Evolutionary conservation across 2,797 vertebrate genomes (phyloP), one percentile per base, ranked within the genome.

Genomic region (Oryzias dopingdopingensis): DNA sequence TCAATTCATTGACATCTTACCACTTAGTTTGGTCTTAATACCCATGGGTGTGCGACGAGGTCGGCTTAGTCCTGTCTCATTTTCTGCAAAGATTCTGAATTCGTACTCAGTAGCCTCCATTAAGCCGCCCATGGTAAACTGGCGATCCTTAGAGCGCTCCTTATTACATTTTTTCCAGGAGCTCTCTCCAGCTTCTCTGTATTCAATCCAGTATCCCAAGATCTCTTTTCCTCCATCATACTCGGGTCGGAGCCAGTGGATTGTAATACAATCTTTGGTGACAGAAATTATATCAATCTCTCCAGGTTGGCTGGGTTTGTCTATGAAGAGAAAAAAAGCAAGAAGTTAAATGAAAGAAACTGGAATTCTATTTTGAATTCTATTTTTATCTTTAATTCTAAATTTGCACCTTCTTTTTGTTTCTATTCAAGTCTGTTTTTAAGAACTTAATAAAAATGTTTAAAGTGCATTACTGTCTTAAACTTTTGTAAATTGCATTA

Each of bases 131-230:
- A 97, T 92, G 59, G 93, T 98, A 86, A 99, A 96, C 69, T 99
- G 96, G 37, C 93, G 94, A 82, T 99, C 97, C 67, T 97, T 99
- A 60, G 95, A 95, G 52, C 90, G 92, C 37, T 99, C 97, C 65
- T 98, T 98, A 81, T 87, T 96, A 87, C 95, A 98, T 84, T 98
- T 98, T 84, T 99, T 99, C 97, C 97, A 99, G 49, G 94, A 89
- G 53, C 93, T 96, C 74, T 99, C 97, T 75, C 96, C 96, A 55
- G 96, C 92, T 65, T 98, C 92, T 71, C 97, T 94, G 49, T 93
- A 97, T 80, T 99, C 97, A 80, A 99, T 90, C 97, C 96, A 98
- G 78, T 99, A 99, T 67, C 97, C 97, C 60, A 97, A 88, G 77
- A 99, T 98, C 71, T 99, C 97, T 83, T 97, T 99, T 64, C 96